Conservation (phyloP, 2,113 vertebrate species). For the Xiphias gladius region DNA sequence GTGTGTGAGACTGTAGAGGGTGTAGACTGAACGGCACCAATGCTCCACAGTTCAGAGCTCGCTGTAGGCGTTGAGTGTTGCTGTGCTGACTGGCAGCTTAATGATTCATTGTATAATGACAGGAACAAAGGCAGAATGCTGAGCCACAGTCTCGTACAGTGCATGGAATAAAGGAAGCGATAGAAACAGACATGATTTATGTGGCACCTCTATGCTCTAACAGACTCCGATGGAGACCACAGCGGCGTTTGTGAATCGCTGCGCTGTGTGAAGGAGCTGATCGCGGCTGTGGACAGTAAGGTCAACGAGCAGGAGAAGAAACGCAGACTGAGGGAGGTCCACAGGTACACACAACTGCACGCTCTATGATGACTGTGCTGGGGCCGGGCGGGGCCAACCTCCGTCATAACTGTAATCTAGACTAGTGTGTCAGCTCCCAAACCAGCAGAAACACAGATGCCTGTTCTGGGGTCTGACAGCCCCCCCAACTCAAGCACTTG, state of each 20-base stretch:
- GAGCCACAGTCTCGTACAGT: neutral
- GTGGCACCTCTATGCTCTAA: neutral
- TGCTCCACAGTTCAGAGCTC: neutral
- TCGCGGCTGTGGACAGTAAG: slow-evolving; percentile 89
- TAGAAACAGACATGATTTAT: neutral
- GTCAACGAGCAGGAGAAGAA: slow-evolving; percentile 94
- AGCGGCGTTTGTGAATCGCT: slow-evolving; percentile 85
- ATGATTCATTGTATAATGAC: neutral
- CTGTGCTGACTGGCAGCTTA: neutral
- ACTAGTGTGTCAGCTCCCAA: neutral
- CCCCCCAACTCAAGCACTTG: too few relatives aligned
- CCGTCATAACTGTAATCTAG: neutral
- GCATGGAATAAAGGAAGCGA: neutral
- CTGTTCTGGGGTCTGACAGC: too few relatives aligned
- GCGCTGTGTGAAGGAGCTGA: slow-evolving; percentile 89
- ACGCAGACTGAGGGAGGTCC: slow-evolving; percentile 89
- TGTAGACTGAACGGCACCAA: too few relatives aligned
- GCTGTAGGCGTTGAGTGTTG: neutral
- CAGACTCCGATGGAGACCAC: slow-evolving; percentile 90
- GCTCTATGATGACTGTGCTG: neutral
- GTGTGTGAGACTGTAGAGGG: too few relatives aligned
- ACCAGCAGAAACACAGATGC: too few relatives aligned
- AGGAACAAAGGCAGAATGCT: neutral
- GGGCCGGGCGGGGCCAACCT: too few relatives aligned
- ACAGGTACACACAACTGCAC: slow-evolving; percentile 70